A percentile compares a stretch with the other conserved stretches of the same genome.
These are phyloP conservation scores for Baronia brevicornis DNA, from an alignment of 2,888 invertebrate species.

Conservation along the genomic window DNA sequence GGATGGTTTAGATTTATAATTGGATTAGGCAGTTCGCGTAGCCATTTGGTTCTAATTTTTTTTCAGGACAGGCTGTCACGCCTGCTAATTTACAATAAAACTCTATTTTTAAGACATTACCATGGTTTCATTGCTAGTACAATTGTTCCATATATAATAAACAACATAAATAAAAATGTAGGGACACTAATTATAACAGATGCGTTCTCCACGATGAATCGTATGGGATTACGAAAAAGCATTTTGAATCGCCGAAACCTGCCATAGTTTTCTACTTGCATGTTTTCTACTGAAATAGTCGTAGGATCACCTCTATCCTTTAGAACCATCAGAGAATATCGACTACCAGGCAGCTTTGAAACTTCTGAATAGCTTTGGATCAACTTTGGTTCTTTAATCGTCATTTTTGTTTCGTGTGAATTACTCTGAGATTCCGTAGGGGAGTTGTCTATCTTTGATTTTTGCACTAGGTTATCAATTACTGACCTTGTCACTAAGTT, in stretches of 20 bases:
- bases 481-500: constrained; percentile 38
- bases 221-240: constrained; percentile 21
- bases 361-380: constrained; percentile 34
- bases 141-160: constrained; percentile 42
- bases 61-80: background rate
- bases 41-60: too few species aligned
- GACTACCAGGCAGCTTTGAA: constrained; percentile 22
- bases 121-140: constrained; percentile 34
- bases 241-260: constrained; percentile 15
- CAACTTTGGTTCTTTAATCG: constrained; percentile 20
- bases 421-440: constrained; percentile 15
- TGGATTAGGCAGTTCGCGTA: too few species aligned
- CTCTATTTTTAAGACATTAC: constrained; percentile 21
- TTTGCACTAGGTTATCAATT: constrained; percentile 43
- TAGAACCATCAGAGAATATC: constrained; percentile 12
- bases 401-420: constrained; percentile 11
- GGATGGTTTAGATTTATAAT: too few species aligned
- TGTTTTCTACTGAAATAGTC: constrained; percentile 3
- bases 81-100: too few species aligned
- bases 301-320: constrained; percentile 10
- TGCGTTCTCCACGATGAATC: constrained; percentile 44
- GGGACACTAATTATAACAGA: constrained; percentile 49
- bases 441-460: constrained; percentile 28
- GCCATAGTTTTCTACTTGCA: background rate
- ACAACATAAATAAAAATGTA: constrained; percentile 40